Percentiles rank a stretch among this genome's conserved stretches.
Conservation (phyloP, 2,113 vertebrate genomes). For the Acrocephalus arundinaceus region DNA sequence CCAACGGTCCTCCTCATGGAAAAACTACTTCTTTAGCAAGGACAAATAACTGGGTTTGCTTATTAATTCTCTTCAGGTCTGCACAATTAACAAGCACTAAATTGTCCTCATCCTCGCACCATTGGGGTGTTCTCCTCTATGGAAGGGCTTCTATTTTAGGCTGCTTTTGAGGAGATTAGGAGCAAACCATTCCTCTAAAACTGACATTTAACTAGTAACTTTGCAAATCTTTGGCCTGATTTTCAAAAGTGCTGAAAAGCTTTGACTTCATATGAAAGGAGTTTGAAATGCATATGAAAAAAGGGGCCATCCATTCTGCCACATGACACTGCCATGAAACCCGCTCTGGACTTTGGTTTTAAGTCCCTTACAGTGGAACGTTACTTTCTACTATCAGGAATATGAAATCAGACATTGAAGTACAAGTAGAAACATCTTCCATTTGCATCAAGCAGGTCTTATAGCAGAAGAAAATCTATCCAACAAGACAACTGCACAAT, state of each 20-base stretch:
- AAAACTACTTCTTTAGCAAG: neutral
- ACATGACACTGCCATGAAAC: fast-evolving
- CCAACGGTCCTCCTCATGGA: neutral
- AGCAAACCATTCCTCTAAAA: neutral
- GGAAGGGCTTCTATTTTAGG: neutral
- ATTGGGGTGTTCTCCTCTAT: neutral
- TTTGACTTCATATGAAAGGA: neutral
- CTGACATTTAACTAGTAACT: neutral
- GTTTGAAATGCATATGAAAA: neutral
- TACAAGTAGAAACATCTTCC: neutral
- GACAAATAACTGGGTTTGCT: neutral
- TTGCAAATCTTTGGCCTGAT: neutral
- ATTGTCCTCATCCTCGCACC: neutral
- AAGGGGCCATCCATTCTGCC: neutral
- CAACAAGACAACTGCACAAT: fast-evolving
- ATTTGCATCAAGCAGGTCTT: neutral
- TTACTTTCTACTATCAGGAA: neutral
- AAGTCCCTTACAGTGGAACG: neutral
- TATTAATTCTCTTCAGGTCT: neutral
- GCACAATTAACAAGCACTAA: neutral
- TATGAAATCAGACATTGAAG: neutral
- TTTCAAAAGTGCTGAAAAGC: neutral
- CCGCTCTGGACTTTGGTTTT: neutral
- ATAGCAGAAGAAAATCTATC: neutral
- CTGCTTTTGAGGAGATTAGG: neutral